Base-by-base conservation (phyloP, 2,888 invertebrate species). In the Gandaritis pyraliata region DNA sequence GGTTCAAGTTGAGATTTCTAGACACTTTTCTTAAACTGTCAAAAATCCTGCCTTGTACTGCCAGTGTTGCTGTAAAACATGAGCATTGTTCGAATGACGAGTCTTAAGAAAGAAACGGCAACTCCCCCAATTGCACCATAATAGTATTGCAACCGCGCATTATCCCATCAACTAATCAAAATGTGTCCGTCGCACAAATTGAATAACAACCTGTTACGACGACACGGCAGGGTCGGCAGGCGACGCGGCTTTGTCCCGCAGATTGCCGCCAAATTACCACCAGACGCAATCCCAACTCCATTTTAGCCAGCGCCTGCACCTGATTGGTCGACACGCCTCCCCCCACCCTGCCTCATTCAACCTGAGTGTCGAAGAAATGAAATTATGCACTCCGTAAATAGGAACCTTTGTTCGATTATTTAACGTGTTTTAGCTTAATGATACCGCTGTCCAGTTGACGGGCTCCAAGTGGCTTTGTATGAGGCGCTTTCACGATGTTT, bases 381-480 rank as follows among this genome's bases (percentile, higher is more conserved):
- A 89, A 87, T 89, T 88, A 88, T 90, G 89, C 88, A 88, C 83
- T 84, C 75, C 79, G 86, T 86, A 88, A 88, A 88, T 88, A 89
- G 82, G 80, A 78, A 75, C 72, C 82, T 84, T 83, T 86, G 85
- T 84, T 76, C 73, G 65, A 68, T 84, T 83, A 83, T 84, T 86
- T 82, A 79, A 81, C 50, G 73, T 72, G 71, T 74, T 79, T 76
- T 74, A 71, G 71, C 70, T 68, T 80, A 76, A 80, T 76, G 77
- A 77, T 71, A 68, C 56, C 47, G 53, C 51, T 61, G 68, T 66
- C 70, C 68, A 54, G 61, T 55, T 23, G 57, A 43, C 55, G 39
- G 56, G 0, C 5, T 10, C 38, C 33, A 33, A 67, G 67, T 64
- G 61, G 64, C 66, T 58, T 58, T 58, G 45, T 49, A 30, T 29